Base-by-base conservation (phyloP, 2,888 invertebrate species). In the Cephus pulcher region DNA sequence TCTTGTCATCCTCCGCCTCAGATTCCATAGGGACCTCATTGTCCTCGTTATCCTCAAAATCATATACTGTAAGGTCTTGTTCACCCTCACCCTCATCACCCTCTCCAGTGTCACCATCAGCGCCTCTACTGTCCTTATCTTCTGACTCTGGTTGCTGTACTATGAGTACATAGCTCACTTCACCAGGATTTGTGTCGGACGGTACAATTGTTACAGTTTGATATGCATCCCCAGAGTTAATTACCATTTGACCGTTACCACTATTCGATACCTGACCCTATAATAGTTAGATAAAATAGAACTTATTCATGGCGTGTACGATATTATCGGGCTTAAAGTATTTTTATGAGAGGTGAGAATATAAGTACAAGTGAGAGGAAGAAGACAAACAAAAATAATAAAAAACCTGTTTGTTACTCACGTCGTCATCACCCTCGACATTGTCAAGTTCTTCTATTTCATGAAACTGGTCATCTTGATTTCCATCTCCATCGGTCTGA, bases 121-220 rank as follows among this genome's bases (percentile, higher is more conserved):
- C 92, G 30, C 91, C 91, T 69, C 92, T 87, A 83, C 93, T 93
- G 0, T 94, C 93, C 40, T 93, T 93, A 77, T 93, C 93, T 3
- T 94, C 93, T 12, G 94, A 94, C 77, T 94, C 94, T 9, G 95
- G 95, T 85, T 96, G 95, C 87, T 96, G 96, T 15, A 98, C 96
- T 78, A 98, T 97, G 23, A 98, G 93, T 0, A 98, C 96, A 88
- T 97, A 98, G 92, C 96, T 97, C 68, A 97, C 94, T 92, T 97
- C 97, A 1, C 96, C 96, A 35, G 94, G 94, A 85, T 94, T 94
- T 0, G 94, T 93, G 82, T 96, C 96, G 0, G 97, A 95, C 0
- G 97, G 97, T 75, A 97, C 95, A 82, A 97, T 94, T 1, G 97
- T 97, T 0, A 97, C 96, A 0, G 97, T 95, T 92, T 97, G 97